Conservation (phyloP, 1,140 invertebrate species). For the Trichonephila clavipes region DNA sequence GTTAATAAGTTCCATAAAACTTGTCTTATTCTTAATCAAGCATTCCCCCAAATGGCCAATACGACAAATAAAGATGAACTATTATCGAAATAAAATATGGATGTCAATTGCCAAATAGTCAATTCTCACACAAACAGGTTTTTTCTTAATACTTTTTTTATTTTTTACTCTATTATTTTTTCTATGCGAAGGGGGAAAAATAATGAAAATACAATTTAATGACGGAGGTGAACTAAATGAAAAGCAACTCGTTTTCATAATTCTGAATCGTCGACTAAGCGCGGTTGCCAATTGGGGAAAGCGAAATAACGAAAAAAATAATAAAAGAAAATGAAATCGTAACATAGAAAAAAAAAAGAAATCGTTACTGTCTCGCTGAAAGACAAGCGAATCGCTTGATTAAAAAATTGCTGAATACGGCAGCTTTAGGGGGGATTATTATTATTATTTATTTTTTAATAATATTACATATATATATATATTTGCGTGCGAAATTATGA, state of each 20-base stretch:
- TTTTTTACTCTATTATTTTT: not conserved
- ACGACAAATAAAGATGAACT: constrained; percentile 42
- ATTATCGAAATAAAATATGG: constrained; percentile 29
- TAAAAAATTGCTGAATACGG: constrained; percentile 75
- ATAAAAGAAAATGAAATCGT: constrained; percentile 3
- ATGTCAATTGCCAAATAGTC: constrained; percentile 6
- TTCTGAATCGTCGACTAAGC: constrained; percentile 48
- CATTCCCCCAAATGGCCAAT: not conserved
- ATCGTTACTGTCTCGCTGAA: constrained; percentile 34
- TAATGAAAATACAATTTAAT: constrained; percentile 25
- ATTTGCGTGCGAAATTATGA: no score
- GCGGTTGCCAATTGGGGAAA: constrained; percentile 4
- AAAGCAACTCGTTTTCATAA: constrained; percentile 38
- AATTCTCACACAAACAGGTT: constrained; percentile 6
- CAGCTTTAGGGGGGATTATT: constrained; percentile 33
- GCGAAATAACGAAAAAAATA: not conserved
- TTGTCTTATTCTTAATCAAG: constrained; percentile 14
- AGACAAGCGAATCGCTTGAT: constrained; percentile 69
- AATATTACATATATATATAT: no score
- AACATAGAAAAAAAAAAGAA: not conserved
- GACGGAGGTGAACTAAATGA: not conserved
- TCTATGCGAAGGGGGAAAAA: not conserved
- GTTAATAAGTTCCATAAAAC: constrained; percentile 26
- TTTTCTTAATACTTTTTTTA: not conserved
- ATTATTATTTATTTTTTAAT: constrained; percentile 58